Conservation (phyloP, 1,140 invertebrate genomes). For the Thalassaphorura encarpata region DNA sequence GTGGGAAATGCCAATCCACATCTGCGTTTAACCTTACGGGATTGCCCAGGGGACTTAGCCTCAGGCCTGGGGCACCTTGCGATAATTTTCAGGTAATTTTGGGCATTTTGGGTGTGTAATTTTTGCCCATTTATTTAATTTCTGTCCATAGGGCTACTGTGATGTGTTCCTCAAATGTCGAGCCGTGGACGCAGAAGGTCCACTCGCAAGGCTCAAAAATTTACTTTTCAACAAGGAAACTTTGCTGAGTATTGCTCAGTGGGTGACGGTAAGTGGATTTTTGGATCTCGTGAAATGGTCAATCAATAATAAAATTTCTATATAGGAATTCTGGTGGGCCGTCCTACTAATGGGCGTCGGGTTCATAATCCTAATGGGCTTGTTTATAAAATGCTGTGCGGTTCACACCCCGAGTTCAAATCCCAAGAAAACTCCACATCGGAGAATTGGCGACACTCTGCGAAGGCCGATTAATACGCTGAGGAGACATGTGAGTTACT, state of each 20-base stretch:
- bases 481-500: slow-evolving; percentile 57
- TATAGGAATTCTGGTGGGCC: slow-evolving; percentile 90
- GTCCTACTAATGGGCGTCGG: slow-evolving; percentile 82
- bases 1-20: slow-evolving; percentile 68
- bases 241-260: slow-evolving; percentile 69
- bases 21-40: slow-evolving; percentile 45
- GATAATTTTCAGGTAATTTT: slow-evolving; percentile 83
- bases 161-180: slow-evolving; percentile 97
- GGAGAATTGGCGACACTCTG: slow-evolving; percentile 74
- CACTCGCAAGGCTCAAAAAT: slow-evolving; percentile 91
- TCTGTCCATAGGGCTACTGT: slow-evolving; percentile 73
- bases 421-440: slow-evolving; percentile 79
- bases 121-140: neutral
- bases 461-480: slow-evolving; percentile 79
- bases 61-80: slow-evolving; percentile 89
- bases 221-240: slow-evolving; percentile 87
- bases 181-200: slow-evolving; percentile 95
- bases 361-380: slow-evolving; percentile 89
- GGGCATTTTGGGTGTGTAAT: neutral
- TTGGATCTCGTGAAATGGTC: neutral
- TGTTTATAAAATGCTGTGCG: slow-evolving; percentile 99
- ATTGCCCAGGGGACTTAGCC: slow-evolving; percentile 68
- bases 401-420: slow-evolving; percentile 97
- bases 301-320: slow-evolving; percentile 9
- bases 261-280: slow-evolving; percentile 53